phyloP scores from a whole-genome alignment of 2,888 invertebrate genomes.

The Sympetrum striolatum region DNA sequence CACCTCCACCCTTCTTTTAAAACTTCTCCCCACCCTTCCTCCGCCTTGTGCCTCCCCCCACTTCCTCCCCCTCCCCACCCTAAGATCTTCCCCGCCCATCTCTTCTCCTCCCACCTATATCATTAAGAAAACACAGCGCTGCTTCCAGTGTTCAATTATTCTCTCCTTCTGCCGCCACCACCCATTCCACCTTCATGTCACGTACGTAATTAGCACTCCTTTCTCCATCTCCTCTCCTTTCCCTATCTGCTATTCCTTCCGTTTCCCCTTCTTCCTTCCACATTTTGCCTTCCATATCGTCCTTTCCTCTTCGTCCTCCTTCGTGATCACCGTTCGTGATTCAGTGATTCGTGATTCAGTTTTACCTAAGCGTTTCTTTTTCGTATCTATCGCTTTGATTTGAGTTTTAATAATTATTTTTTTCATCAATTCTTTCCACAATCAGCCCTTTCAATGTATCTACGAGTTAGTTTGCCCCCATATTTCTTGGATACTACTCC shows the following conservation, averaged over 20 bases:
- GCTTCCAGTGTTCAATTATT: not conserved
- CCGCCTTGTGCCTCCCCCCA: not conserved
- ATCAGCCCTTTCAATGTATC: no score
- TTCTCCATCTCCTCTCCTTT: not conserved
- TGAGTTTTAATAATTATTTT: not conserved
- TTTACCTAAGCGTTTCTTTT: not conserved
- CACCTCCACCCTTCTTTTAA: not conserved
- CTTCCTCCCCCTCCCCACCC: not conserved
- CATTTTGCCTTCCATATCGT: not conserved
- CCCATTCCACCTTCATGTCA: slow-evolving; percentile 19
- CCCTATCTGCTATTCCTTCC: no score
- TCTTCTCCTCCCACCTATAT: not conserved
- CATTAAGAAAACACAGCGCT: slow-evolving; percentile 8
- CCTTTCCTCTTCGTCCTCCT: not conserved
- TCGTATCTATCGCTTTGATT: not conserved
- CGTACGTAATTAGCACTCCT: slow-evolving; percentile 18
- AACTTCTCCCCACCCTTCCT: not conserved
- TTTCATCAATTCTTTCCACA: no score
- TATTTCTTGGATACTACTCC: no score
- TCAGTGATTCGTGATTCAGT: no score
- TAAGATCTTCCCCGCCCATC: not conserved
- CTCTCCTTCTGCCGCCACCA: not conserved
- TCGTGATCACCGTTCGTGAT: not conserved
- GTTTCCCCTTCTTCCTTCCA: not conserved
- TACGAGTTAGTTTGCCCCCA: no score